A percentile compares a stretch with the other conserved stretches of the same genome.
These are phyloP conservation scores for Eristalis pertinax DNA, from an alignment of 2,888 invertebrate species.

Conservation along the genomic window DNA sequence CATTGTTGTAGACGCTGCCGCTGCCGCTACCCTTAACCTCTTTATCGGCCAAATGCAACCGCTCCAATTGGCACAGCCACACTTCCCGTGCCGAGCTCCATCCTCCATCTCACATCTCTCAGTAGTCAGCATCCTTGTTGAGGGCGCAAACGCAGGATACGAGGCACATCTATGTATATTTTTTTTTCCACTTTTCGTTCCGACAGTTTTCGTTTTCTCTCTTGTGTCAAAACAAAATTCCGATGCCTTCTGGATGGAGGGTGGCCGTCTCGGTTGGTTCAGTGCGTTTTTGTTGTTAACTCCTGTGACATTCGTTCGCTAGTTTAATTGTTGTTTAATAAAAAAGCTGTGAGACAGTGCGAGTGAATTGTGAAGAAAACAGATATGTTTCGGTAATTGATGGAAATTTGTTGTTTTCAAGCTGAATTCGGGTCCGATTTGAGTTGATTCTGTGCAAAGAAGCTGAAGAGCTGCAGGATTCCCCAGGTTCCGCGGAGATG, in stretches of 20 bases:
- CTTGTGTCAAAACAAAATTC: constrained; percentile 66
- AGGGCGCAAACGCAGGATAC: constrained; percentile 55
- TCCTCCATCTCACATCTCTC: background rate
- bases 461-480: constrained; percentile 10
- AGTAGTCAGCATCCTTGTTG: constrained; percentile 50
- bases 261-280: constrained; percentile 30
- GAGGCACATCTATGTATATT: background rate
- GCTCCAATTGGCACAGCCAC: constrained; percentile 25
- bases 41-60: constrained; percentile 38
- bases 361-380: background rate
- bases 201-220: constrained; percentile 16
- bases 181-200: constrained; percentile 32
- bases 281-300: constrained; percentile 60
- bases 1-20: constrained; percentile 25
- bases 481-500: constrained; percentile 54
- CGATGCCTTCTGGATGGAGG: constrained; percentile 50
- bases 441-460: constrained; percentile 11
- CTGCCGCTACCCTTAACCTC: constrained; percentile 57
- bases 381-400: constrained; percentile 34
- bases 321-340: constrained; percentile 20
- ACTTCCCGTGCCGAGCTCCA: background rate
- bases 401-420: background rate
- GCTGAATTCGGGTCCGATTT: background rate
- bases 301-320: constrained; percentile 11
- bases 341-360: background rate